Percentiles rank a stretch among this genome's conserved stretches.
Evolutionary conservation across 2,113 vertebrate genomes (phyloP).

Genomic region (Tautogolabrus adspersus): DNA sequence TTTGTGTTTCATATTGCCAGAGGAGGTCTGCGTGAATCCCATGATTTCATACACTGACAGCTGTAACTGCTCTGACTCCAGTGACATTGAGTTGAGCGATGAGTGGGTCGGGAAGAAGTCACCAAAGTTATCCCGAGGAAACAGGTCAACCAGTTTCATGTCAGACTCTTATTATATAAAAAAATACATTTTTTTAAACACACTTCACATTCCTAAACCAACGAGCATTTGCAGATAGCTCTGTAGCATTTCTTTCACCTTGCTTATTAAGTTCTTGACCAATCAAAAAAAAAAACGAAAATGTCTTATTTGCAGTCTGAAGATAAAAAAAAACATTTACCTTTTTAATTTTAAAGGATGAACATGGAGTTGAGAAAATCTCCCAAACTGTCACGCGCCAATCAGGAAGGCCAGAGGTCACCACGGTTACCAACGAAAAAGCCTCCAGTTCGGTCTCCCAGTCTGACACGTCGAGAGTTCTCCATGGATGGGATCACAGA

Average conservation of each 20-base stretch:
- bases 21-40: conserved; percentile 96
- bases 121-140: conserved; percentile 94
- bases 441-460: conserved; percentile 92
- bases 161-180: conserved; percentile 41
- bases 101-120: conserved; percentile 98
- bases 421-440: conserved; percentile 94
- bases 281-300: background rate
- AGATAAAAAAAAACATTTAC: too few species aligned
- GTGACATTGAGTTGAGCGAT: conserved; percentile 97
- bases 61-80: conserved; percentile 99
- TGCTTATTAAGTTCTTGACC: background rate
- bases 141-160: conserved; percentile 90
- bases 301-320: too few species aligned
- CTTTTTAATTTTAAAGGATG: conserved; percentile 82
- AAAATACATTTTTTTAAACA: too few species aligned
- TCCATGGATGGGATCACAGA: conserved; percentile 96
- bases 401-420: conserved; percentile 94
- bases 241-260: background rate
- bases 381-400: conserved; percentile 91
- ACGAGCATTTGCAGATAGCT: background rate
- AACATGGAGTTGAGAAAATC: conserved; percentile 97
- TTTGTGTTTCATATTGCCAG: conserved; percentile 71
- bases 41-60: conserved; percentile 96
- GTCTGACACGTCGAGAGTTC: conserved; percentile 93
- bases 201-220: too few species aligned